These are phyloP conservation scores for Tokudaia tokunoshimensis DNA, from an alignment of 2,797 vertebrate genomes.

Conservation along the genomic window DNA sequence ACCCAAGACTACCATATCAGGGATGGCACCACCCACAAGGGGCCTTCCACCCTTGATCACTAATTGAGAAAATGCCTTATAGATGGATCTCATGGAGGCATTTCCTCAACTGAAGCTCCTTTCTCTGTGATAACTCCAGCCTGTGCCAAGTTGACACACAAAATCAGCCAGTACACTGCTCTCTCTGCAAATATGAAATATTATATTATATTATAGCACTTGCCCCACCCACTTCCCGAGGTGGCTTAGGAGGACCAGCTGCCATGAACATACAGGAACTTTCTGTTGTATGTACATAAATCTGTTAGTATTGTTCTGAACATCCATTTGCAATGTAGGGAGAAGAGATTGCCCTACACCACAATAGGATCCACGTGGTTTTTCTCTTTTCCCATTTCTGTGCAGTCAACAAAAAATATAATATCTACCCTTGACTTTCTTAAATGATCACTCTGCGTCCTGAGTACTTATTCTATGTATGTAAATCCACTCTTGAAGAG, in stretches of 20 bases:
- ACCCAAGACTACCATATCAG: no score
- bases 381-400: background rate
- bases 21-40: no score
- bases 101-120: no score
- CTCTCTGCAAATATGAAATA: background rate
- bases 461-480: background rate
- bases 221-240: background rate
- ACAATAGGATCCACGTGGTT: background rate
- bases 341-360: background rate
- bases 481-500: background rate
- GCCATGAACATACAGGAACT: background rate
- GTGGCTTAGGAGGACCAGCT: background rate
- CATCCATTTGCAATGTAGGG: background rate
- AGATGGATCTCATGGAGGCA: no score
- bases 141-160: no score
- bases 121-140: no score
- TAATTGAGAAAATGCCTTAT: no score
- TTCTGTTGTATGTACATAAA: background rate
- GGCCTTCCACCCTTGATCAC: no score
- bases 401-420: constrained; percentile 19
- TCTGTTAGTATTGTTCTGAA: background rate
- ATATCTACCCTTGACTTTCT: background rate
- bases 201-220: background rate
- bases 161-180: background rate
- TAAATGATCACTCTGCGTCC: background rate